Percentiles rank a stretch among this genome's conserved stretches.
Evolutionary conservation across 2,113 vertebrate genomes (phyloP).

Genomic region (Parotia lawesii): DNA sequence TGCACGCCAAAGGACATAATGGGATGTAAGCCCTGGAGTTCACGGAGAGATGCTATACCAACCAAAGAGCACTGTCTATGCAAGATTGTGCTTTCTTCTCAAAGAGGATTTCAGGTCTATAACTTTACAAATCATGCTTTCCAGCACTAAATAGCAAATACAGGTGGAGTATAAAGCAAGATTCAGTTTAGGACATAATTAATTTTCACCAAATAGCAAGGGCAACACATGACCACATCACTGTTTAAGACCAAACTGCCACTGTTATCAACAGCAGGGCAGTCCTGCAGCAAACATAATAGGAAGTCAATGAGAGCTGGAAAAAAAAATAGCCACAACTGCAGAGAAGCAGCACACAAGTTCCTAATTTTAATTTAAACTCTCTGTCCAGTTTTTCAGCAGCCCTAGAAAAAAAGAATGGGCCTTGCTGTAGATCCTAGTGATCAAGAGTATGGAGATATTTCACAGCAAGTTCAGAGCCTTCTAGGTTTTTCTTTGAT

Average conservation of each 20-base stretch:
- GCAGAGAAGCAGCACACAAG: background rate
- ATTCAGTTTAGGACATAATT: background rate
- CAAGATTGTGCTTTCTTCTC: background rate
- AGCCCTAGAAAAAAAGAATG: background rate
- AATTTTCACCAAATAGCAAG: background rate
- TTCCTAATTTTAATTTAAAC: background rate
- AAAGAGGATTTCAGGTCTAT: background rate
- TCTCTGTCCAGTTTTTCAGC: background rate
- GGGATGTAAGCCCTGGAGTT: background rate
- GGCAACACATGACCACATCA: background rate
- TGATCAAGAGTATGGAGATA: background rate
- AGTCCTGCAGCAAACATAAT: background rate
- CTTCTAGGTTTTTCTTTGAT: background rate
- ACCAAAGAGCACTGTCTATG: background rate
- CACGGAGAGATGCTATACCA: background rate
- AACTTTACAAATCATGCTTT: background rate
- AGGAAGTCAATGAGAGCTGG: background rate
- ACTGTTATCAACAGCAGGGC: background rate
- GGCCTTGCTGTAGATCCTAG: background rate
- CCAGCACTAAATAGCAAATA: background rate
- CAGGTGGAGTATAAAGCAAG: background rate
- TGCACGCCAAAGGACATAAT: background rate
- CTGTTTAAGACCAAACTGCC: background rate
- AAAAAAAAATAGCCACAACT: background rate
- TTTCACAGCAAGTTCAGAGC: background rate